Conservation (phyloP, 2,888 invertebrate genomes). For the Galerucella calmariensis region DNA sequence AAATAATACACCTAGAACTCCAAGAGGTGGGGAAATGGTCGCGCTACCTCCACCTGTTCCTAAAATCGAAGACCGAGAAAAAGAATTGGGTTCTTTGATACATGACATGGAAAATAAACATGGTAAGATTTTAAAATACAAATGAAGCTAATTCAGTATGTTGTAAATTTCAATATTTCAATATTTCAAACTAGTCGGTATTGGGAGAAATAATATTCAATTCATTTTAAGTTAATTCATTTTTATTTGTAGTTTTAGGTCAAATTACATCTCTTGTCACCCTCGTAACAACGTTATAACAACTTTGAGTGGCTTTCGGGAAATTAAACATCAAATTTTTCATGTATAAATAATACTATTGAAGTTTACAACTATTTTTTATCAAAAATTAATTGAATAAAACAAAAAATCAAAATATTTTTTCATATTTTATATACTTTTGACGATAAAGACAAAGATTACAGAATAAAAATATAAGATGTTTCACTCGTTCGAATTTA, state of each 20-base stretch:
- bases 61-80: conserved; percentile 66
- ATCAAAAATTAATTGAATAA: background rate
- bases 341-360: background rate
- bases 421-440: too few species aligned
- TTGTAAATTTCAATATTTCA: background rate
- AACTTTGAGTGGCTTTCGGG: too few species aligned
- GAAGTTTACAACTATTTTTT: background rate
- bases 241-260: too few species aligned
- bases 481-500: too few species aligned
- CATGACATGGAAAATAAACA: conserved; percentile 86
- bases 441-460: too few species aligned
- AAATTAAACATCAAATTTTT: background rate
- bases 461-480: too few species aligned
- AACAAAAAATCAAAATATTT: too few species aligned
- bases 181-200: too few species aligned
- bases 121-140: conserved; percentile 68
- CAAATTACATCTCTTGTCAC: too few species aligned
- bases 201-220: too few species aligned
- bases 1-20: conserved; percentile 54
- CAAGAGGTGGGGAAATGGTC: conserved; percentile 53
- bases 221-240: too few species aligned
- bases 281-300: too few species aligned
- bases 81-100: conserved; percentile 79
- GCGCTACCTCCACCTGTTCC: conserved; percentile 58
- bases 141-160: background rate